Percentiles rank a stretch among this genome's conserved stretches.
These are phyloP conservation scores for Drosophila orena DNA, from an alignment of 1,140 invertebrate species.

Conservation along the genomic window DNA sequence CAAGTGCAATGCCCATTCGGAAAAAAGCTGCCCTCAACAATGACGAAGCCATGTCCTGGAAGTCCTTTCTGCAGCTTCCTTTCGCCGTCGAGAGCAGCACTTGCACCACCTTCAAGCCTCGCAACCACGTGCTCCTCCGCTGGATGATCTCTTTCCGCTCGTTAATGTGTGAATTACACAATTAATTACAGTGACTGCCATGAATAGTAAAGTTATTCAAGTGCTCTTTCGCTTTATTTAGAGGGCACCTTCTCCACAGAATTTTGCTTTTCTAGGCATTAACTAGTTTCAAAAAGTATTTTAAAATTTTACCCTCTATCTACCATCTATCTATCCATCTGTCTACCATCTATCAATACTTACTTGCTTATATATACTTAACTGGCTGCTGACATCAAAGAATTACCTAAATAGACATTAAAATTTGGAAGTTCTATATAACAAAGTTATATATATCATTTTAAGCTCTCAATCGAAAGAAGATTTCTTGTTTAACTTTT, in stretches of 20 bases:
- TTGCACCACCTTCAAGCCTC: constrained; percentile 3
- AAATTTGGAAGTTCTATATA: too few relatives aligned
- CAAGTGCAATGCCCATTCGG: constrained; percentile 35
- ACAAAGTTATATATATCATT: too few relatives aligned
- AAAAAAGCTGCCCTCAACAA: constrained; percentile 28
- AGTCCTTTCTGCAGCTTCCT: constrained; percentile 31
- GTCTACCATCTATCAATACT: too few relatives aligned
- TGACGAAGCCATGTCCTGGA: constrained; percentile 23
- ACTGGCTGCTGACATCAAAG: too few relatives aligned
- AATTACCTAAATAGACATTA: too few relatives aligned
- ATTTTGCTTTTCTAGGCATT: too few relatives aligned
- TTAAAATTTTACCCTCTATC: too few relatives aligned
- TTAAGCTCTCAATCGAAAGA: too few relatives aligned
- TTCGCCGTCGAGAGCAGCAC: constrained; percentile 6
- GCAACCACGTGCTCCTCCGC: constrained; percentile 6
- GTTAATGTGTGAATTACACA: constrained; percentile 62
- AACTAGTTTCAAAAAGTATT: too few relatives aligned
- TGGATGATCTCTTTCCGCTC: constrained; percentile 35
- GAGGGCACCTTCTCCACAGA: not conserved
- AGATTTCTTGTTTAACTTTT: too few relatives aligned
- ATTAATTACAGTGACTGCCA: constrained; percentile 70
- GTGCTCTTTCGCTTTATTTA: constrained; percentile 19
- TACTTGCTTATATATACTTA: too few relatives aligned
- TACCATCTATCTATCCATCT: too few relatives aligned
- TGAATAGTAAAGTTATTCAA: constrained; percentile 30